Percentiles rank a stretch among this genome's conserved stretches.
phyloP scores from a whole-genome alignment of 2,888 invertebrate species.

The Galerucella pusilla region DNA sequence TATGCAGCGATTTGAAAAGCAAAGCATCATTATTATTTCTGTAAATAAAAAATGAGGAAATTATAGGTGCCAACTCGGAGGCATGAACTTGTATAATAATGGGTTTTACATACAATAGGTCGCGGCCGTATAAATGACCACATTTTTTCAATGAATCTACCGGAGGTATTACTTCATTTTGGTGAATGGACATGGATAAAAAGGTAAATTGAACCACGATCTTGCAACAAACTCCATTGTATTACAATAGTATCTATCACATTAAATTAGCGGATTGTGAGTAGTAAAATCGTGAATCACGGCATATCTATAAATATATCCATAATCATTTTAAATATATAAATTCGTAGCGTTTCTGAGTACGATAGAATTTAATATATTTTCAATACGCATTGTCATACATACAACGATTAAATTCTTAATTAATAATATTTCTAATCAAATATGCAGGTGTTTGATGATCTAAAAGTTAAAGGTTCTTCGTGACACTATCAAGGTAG shows the following conservation, averaged over 20 bases:
- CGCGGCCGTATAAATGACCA: background rate
- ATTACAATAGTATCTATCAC: slow-evolving; percentile 29
- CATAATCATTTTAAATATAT: slow-evolving; percentile 32
- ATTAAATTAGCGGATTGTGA: slow-evolving; percentile 32
- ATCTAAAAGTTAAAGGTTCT: slow-evolving; percentile 51
- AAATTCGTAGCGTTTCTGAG: slow-evolving; percentile 24
- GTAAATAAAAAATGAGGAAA: background rate
- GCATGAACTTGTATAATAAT: slow-evolving; percentile 2
- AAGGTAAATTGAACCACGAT: slow-evolving; percentile 34
- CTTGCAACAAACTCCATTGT: slow-evolving; percentile 27
- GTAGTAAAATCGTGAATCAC: slow-evolving; percentile 40
- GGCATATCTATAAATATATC: slow-evolving; percentile 40
- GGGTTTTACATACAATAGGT: slow-evolving; percentile 9
- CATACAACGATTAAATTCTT: slow-evolving; percentile 40
- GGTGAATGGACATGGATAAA: slow-evolving; percentile 27
- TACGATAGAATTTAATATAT: slow-evolving; percentile 32
- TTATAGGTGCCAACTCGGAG: background rate
- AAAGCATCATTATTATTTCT: slow-evolving; percentile 1
- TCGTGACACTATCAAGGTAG: slow-evolving; percentile 57
- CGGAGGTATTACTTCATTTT: slow-evolving; percentile 30
- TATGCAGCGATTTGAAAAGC: background rate
- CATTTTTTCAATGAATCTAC: slow-evolving; percentile 18
- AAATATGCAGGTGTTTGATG: slow-evolving; percentile 48
- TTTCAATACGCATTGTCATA: slow-evolving; percentile 41
- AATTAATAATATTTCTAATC: slow-evolving; percentile 43